A percentile compares a stretch with the other conserved stretches of the same genome.
Evolutionary conservation across 2,113 vertebrate species (phyloP).

Genomic region (Myrmecophaga tridactyla): DNA sequence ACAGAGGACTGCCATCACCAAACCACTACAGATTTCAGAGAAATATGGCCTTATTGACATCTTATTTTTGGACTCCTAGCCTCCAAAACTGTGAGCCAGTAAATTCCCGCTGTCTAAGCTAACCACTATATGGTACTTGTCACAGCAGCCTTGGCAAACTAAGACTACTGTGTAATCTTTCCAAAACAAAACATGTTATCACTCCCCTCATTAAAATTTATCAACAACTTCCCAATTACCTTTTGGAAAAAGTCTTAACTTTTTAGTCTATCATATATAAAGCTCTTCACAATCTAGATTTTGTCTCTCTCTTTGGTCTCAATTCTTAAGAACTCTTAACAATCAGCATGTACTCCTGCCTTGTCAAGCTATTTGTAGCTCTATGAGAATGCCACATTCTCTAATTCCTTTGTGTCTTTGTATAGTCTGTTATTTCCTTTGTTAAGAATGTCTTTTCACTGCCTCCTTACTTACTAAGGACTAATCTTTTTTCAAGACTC

Average conservation of each 20-base stretch:
- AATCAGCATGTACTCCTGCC: neutral
- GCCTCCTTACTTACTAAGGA: neutral
- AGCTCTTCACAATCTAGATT: neutral
- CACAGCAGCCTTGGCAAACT: no score
- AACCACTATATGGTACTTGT: no score
- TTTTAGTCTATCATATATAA: neutral
- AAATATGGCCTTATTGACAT: no score
- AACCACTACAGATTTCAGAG: no score
- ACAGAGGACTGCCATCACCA: no score
- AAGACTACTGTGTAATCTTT: neutral
- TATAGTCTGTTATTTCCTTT: neutral
- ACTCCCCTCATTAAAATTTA: slow-evolving; percentile 10
- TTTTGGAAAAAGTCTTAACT: neutral
- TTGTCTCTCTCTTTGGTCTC: neutral
- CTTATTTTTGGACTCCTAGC: no score
- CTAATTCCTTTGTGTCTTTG: neutral
- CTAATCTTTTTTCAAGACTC: slow-evolving; percentile 35
- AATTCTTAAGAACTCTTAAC: neutral
- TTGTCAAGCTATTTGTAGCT: neutral
- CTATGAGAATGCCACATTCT: neutral
- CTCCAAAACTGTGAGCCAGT: no score
- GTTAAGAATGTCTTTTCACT: slow-evolving; percentile 18
- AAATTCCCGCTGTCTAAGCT: no score
- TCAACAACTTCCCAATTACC: neutral
- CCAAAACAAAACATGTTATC: neutral